These are phyloP conservation scores for Heliangelus exortis DNA, from an alignment of 2,797 vertebrate species.

Conservation along the genomic window DNA sequence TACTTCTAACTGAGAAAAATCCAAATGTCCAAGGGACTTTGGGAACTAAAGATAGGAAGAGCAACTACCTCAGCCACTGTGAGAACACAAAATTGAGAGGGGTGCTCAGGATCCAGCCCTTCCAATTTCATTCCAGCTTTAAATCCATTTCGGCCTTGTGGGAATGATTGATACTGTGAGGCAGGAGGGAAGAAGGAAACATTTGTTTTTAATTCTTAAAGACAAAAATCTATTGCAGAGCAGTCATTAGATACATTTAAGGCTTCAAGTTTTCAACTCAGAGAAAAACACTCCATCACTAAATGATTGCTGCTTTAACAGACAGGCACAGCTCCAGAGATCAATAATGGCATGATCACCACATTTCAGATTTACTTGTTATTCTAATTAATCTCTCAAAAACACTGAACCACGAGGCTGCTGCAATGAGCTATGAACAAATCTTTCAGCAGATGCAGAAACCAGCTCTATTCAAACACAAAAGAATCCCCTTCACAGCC, in stretches of 20 bases:
- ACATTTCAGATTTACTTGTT: neutral
- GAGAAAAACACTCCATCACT: neutral
- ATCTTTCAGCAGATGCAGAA: neutral
- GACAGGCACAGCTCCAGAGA: neutral
- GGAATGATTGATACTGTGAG: constrained; percentile 88
- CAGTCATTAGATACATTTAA: neutral
- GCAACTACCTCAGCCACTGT: constrained; percentile 87
- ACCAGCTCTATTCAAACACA: neutral
- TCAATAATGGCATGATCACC: neutral
- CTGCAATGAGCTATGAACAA: neutral
- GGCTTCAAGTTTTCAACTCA: neutral
- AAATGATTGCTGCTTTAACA: neutral
- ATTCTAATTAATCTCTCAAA: constrained; percentile 11
- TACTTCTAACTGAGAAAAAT: neutral
- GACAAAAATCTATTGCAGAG: neutral
- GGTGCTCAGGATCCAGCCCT: constrained; percentile 90
- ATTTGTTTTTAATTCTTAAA: neutral
- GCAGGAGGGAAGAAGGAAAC: neutral
- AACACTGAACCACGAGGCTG: neutral
- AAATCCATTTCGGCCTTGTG: constrained; percentile 91
- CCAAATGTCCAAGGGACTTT: neutral
- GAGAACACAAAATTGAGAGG: constrained; percentile 90
- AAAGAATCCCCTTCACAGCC: neutral
- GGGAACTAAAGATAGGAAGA: neutral
- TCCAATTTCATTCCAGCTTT: constrained; percentile 94